These are phyloP conservation scores for Melanerpes formicivorus DNA, from an alignment of 2,113 vertebrate genomes.

Conservation along the genomic window DNA sequence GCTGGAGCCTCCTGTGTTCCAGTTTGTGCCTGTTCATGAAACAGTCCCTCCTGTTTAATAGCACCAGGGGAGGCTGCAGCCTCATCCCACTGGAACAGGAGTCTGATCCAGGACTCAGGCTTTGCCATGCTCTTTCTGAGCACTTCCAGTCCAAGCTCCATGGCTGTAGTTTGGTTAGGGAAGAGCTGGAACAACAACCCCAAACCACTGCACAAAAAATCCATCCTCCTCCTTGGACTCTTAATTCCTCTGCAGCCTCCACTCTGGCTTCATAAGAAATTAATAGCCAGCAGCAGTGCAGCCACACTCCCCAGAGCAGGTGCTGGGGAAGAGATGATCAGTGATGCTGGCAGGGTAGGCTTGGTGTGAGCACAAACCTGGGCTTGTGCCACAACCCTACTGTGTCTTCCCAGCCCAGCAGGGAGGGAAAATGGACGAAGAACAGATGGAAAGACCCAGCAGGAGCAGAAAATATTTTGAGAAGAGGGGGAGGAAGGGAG, in stretches of 20 bases:
- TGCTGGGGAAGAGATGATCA: not conserved
- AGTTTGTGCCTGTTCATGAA: not conserved
- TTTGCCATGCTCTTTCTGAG: not conserved
- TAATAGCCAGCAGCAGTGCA: not conserved
- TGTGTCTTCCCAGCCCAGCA: fast-evolving
- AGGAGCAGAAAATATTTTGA: not conserved
- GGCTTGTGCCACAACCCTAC: not conserved
- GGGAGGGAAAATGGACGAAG: not conserved
- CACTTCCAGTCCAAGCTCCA: not conserved
- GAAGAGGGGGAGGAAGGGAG: not conserved
- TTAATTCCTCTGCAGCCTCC: fast-evolving
- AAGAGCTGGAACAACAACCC: not conserved
- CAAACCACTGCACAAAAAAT: not conserved
- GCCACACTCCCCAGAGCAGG: fast-evolving
- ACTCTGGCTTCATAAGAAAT: not conserved
- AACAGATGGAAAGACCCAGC: not conserved
- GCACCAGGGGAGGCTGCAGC: not conserved
- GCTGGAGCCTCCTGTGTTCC: not conserved
- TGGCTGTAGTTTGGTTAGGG: fast-evolving
- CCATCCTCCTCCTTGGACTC: not conserved
- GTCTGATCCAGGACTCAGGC: not conserved
- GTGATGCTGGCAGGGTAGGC: not conserved
- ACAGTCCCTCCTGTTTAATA: not conserved
- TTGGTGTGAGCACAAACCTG: not conserved
- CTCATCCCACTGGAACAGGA: not conserved